A percentile compares a stretch with the other conserved stretches of the same genome.
phyloP scores from a whole-genome alignment of 2,797 vertebrate genomes.

The Pseudochromis fuscus region DNA sequence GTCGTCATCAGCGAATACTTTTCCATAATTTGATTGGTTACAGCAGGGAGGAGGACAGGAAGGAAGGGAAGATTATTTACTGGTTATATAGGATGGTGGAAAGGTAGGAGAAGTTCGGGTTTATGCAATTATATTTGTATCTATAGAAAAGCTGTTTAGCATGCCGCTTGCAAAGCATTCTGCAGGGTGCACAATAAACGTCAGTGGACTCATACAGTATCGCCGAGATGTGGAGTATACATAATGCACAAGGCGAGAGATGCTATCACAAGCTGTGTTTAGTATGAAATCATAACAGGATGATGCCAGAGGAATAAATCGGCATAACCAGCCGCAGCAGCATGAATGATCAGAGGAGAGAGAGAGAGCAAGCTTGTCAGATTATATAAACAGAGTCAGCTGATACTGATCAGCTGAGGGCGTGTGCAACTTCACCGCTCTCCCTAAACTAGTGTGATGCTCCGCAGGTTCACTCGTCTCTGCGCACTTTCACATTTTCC shows the following conservation, averaged over 20 bases:
- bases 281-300: slow-evolving; percentile 47
- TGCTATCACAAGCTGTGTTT: slow-evolving; percentile 46
- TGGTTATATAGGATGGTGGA: slow-evolving; percentile 3
- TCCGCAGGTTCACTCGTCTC: slow-evolving; percentile 25
- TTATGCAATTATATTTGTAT: slow-evolving; percentile 21
- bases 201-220: slow-evolving; percentile 15
- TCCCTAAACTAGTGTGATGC: slow-evolving; percentile 38
- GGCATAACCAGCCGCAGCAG: slow-evolving; percentile 42
- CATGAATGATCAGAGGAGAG: slow-evolving; percentile 57
- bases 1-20: slow-evolving; percentile 19
- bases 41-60: slow-evolving; percentile 28
- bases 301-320: slow-evolving; percentile 60
- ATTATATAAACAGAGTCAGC: slow-evolving; percentile 65
- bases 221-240: slow-evolving; percentile 8
- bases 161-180: slow-evolving; percentile 3
- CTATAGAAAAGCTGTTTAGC: not conserved
- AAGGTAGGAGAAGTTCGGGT: not conserved
- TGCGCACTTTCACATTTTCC: not conserved
- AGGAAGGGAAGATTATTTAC: not conserved
- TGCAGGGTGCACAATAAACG: slow-evolving; percentile 14
- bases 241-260: slow-evolving; percentile 43
- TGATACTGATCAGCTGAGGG: slow-evolving; percentile 69
- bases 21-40: slow-evolving; percentile 15
- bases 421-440: slow-evolving; percentile 37
- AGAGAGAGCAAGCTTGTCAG: slow-evolving; percentile 45